Evolutionary conservation across 1,140 invertebrate species (phyloP), one percentile per base, ranked within the genome.

Genomic region (Eubasilissa regina): DNA sequence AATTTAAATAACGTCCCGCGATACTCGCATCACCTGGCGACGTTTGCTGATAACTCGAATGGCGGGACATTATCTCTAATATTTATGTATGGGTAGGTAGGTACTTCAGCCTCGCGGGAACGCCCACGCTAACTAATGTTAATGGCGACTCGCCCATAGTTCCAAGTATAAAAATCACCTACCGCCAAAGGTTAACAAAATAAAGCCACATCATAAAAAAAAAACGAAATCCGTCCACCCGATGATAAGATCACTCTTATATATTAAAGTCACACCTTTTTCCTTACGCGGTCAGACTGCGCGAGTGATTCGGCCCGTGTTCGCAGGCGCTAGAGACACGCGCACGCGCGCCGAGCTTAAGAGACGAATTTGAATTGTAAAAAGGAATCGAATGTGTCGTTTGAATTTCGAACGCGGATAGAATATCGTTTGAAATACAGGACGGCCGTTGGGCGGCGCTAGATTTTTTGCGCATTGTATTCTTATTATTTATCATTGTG

Each of bases 321-420:
- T 0, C 21, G 15, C 55, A 21, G 25, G 25, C 55, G 55, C 9
- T 15, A 21, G 55, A 11, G 55, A 58, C 55, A 58, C 55, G 55
- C 55, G 55, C 55, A 10, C 15, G 25, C 25, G 25, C 25, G 25
- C 25, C 25, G 6, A 51, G 11, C 48, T 13, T 4, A 15, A 51
- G 48, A 64, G 19, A 64, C 60, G 60, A 64, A 64, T 64, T 64
- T 64, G 60, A 64, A 64, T 64, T 64, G 60, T 64, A 64, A 64
- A 64, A 64, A 64, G n/a, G 25, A 64, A 35, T 35, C 35, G 35
- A 64, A 64, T 10, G 21, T 44, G 60, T 64, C 25, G 60, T 64
- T 64, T 64, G 60, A 43, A 64, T 35, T 25, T 64, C 48, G 60
- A 64, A 64, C 60, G 60, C 60, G 60, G 60, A 35, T 64, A 25